phyloP scores from a whole-genome alignment of 2,797 vertebrate species.

The Muscicapa striata region DNA sequence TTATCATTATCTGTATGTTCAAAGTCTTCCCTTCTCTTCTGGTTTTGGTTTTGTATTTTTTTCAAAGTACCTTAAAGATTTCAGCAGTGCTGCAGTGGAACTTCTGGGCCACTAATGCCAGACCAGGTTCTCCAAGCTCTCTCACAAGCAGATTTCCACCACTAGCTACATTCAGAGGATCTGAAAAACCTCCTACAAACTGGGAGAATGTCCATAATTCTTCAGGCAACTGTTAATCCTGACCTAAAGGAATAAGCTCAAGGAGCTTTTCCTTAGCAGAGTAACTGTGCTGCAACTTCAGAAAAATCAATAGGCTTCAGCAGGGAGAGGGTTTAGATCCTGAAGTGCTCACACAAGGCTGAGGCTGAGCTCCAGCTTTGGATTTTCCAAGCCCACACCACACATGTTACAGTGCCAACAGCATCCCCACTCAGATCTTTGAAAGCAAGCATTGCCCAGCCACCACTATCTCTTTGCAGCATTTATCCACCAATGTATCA shows the following conservation, averaged over 20 bases:
- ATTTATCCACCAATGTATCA: not conserved
- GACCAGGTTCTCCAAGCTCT: not conserved
- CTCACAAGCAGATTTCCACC: not conserved
- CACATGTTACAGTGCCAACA: not conserved
- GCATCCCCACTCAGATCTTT: not conserved
- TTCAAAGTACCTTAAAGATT: not conserved
- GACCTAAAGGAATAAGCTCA: not conserved
- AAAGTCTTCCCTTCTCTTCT: not conserved
- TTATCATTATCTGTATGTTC: not conserved
- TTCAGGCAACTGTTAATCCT: not conserved
- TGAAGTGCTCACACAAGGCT: not conserved
- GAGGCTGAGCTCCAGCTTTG: not conserved
- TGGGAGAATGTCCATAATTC: not conserved
- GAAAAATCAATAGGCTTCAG: not conserved
- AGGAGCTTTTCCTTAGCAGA: not conserved
- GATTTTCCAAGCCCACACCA: not conserved
- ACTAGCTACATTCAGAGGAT: not conserved
- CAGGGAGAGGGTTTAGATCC: not conserved
- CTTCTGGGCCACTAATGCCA: not conserved
- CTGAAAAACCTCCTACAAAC: not conserved
- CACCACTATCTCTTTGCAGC: not conserved
- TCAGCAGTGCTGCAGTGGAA: not conserved
- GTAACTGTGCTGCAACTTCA: not conserved
- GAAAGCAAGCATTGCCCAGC: not conserved
- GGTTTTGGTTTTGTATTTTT: too few species aligned